phyloP scores from a whole-genome alignment of 2,113 vertebrate species.

The Abramis brama region DNA sequence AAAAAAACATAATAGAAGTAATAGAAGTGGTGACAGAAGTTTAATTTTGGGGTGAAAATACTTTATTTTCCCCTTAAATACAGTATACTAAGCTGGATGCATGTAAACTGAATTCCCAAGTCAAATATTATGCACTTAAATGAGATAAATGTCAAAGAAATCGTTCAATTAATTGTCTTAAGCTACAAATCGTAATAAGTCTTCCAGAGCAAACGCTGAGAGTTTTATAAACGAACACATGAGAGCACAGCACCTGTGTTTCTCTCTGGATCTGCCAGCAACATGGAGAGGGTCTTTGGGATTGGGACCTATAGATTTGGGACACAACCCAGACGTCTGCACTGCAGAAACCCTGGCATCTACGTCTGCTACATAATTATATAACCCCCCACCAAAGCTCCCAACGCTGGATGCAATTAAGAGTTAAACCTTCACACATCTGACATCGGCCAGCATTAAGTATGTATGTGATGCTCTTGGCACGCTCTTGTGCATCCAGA shows the following conservation, averaged over 20 bases:
- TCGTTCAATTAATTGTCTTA: background rate
- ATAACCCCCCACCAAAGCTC: conserved; percentile 16
- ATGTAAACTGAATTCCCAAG: too few relatives aligned
- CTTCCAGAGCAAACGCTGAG: background rate
- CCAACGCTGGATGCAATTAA: conserved; percentile 43
- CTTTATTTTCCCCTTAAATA: too few relatives aligned
- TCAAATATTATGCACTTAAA: background rate
- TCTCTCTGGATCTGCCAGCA: conserved; percentile 5
- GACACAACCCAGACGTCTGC: conserved; percentile 16
- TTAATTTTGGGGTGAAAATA: too few relatives aligned
- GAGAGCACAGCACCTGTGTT: conserved; percentile 3
- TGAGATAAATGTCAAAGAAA: background rate
- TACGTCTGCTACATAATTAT: conserved; percentile 40
- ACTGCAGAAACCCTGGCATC: conserved; percentile 9
- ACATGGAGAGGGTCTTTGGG: background rate
- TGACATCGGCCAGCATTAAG: conserved; percentile 21
- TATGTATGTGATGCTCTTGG: conserved; percentile 42
- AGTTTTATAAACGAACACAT: too few relatives aligned
- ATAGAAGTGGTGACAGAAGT: too few relatives aligned
- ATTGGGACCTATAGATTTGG: background rate
- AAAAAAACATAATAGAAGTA: too few relatives aligned
- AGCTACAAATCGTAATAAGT: background rate
- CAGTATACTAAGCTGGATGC: too few relatives aligned
- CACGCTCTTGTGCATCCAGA: conserved; percentile 38
- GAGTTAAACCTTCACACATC: conserved; percentile 39